Conservation (phyloP, 2,797 vertebrate genomes). For the Yasuhikotakia modesta region DNA sequence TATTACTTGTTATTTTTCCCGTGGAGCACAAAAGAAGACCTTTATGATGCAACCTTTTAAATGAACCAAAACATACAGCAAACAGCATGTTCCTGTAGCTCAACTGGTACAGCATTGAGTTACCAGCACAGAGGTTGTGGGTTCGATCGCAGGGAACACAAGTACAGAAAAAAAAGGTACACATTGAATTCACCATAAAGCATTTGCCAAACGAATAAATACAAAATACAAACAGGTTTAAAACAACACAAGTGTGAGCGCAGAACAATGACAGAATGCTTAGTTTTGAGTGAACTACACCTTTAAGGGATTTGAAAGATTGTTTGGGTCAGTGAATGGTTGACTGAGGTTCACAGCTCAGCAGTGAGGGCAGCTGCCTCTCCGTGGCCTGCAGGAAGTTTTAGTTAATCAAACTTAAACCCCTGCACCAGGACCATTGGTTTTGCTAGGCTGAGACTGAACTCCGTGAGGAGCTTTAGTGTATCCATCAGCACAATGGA, state of each 20-base stretch:
- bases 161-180: no score
- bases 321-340: conserved; percentile 47
- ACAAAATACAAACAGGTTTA: neutral
- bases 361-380: conserved; percentile 35
- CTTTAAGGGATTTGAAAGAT: conserved; percentile 38
- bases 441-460: conserved; percentile 62
- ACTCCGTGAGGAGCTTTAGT: conserved; percentile 63
- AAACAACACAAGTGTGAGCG: neutral
- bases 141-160: no score
- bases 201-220: no score
- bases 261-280: neutral
- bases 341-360: conserved; percentile 43
- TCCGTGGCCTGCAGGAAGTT: conserved; percentile 55
- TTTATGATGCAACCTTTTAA: no score
- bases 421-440: conserved; percentile 65
- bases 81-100: no score
- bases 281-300: neutral
- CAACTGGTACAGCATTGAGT: no score
- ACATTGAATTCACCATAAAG: no score
- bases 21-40: neutral
- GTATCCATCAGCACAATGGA: conserved; percentile 63
- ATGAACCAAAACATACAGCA: no score
- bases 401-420: conserved; percentile 74
- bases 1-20: neutral
- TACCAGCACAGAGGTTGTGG: no score